Percentiles rank a stretch among this genome's conserved stretches.
Evolutionary conservation across 2,888 invertebrate genomes (phyloP).

Genomic region (Eurytoma californica): DNA sequence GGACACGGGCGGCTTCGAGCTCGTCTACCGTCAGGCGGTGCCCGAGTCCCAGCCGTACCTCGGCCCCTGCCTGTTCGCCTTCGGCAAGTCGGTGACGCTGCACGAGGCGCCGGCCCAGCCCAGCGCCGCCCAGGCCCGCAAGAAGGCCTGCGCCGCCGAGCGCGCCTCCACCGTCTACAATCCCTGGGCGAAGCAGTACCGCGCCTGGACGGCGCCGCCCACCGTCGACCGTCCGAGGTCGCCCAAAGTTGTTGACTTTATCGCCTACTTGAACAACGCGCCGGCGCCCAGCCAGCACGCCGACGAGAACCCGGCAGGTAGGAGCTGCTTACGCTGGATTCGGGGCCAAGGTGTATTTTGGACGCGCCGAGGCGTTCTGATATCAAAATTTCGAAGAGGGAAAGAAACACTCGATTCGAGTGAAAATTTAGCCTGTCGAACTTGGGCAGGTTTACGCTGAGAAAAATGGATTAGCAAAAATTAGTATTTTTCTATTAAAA

Average conservation of each 20-base stretch:
- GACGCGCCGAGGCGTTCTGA: no score
- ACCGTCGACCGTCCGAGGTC: conserved; percentile 61
- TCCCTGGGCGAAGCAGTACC: conserved; percentile 59
- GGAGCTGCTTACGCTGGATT: no score
- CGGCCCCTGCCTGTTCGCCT: conserved; percentile 82
- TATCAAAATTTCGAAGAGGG: no score
- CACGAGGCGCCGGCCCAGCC: conserved; percentile 24
- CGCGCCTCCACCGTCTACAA: conserved; percentile 1
- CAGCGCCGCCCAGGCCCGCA: no score
- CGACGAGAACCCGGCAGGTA: not conserved
- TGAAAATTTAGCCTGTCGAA: no score
- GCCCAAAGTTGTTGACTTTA: conserved; percentile 66
- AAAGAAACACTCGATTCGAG: no score
- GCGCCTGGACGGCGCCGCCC: conserved; percentile 67
- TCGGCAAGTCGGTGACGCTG: conserved; percentile 75
- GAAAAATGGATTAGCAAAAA: no score
- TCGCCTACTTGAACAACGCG: conserved; percentile 62
- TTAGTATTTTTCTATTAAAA: no score
- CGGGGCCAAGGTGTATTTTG: no score
- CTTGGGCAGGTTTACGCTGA: no score
- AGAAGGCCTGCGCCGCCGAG: not conserved
- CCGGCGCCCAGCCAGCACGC: not conserved
- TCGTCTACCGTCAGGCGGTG: conserved; percentile 85
- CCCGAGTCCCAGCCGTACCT: conserved; percentile 85
- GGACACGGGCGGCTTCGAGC: conserved; percentile 87